Evolutionary conservation across 2,888 invertebrate genomes (phyloP).

Genomic region (Tipula vernalis): DNA sequence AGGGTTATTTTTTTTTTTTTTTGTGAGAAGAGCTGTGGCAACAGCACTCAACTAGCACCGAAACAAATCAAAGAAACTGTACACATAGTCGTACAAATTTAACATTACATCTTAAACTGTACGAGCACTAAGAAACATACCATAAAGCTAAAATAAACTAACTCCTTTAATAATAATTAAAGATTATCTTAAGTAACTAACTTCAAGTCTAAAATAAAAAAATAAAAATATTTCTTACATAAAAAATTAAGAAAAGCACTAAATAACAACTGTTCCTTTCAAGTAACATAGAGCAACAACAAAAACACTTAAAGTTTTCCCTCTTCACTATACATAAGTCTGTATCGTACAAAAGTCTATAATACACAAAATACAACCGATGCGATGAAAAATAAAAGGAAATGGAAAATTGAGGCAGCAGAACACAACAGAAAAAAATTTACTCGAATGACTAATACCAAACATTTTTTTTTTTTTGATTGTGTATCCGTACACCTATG

Average conservation of each 20-base stretch:
- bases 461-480: background rate
- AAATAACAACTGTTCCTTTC: background rate
- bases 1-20: too few species aligned
- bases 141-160: background rate
- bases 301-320: background rate
- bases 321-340: background rate
- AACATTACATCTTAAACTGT: background rate
- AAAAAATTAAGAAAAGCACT: background rate
- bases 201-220: background rate
- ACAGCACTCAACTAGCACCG: too few species aligned
- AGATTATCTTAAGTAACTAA: background rate
- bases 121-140: background rate
- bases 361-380: background rate
- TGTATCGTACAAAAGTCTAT: background rate
- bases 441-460: background rate
- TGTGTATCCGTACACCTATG: background rate
- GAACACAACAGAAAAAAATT: background rate
- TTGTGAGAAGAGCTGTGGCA: too few species aligned
- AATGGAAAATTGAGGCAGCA: background rate
- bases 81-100: too few species aligned
- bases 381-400: background rate
- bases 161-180: background rate
- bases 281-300: background rate
- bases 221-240: background rate
- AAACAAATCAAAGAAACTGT: too few species aligned